Percentiles rank a stretch among this genome's conserved stretches.
phyloP scores from a whole-genome alignment of 1,140 invertebrate species.

The Drosophila sturtevanti region DNA sequence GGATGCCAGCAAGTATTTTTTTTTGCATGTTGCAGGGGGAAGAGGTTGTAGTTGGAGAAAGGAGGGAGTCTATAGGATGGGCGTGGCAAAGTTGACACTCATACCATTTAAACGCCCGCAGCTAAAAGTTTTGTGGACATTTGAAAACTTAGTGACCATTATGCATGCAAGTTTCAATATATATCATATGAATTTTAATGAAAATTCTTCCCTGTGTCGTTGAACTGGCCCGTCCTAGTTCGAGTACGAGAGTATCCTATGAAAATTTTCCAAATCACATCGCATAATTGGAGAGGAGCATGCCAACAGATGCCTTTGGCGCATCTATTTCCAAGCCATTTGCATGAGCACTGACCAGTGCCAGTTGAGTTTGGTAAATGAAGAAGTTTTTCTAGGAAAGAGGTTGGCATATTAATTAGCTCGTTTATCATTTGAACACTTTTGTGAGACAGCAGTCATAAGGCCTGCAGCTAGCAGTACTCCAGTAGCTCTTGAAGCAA shows the following conservation, averaged over 20 bases:
- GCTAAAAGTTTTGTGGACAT: conserved; percentile 45
- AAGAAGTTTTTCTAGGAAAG: conserved; percentile 34
- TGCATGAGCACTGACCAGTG: conserved; percentile 19
- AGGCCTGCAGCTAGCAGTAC: background rate
- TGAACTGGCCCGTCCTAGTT: conserved; percentile 41
- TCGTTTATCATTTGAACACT: conserved; percentile 79
- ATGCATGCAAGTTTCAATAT: conserved; percentile 79
- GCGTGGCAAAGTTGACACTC: conserved; percentile 51
- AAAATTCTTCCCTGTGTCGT: conserved; percentile 53
- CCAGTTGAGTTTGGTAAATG: conserved; percentile 9
- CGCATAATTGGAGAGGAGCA: conserved; percentile 67
- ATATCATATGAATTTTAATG: conserved; percentile 80
- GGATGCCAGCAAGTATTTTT: conserved; percentile 35
- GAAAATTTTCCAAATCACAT: conserved; percentile 61
- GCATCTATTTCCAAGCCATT: conserved; percentile 43
- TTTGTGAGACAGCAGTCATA: conserved; percentile 58
- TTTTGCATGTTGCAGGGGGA: conserved; percentile 61
- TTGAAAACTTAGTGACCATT: conserved; percentile 77
- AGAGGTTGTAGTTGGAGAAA: conserved; percentile 3
- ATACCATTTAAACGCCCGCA: conserved; percentile 17
- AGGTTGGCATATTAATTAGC: conserved; percentile 72
- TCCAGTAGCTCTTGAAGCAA: conserved; percentile 50
- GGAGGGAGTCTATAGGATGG: background rate
- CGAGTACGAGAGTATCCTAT: conserved; percentile 29
- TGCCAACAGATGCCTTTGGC: conserved; percentile 3